Evolutionary conservation across 2,113 vertebrate species (phyloP), one percentile per base, ranked within the genome.

Genomic region (Brachyistius frenatus): DNA sequence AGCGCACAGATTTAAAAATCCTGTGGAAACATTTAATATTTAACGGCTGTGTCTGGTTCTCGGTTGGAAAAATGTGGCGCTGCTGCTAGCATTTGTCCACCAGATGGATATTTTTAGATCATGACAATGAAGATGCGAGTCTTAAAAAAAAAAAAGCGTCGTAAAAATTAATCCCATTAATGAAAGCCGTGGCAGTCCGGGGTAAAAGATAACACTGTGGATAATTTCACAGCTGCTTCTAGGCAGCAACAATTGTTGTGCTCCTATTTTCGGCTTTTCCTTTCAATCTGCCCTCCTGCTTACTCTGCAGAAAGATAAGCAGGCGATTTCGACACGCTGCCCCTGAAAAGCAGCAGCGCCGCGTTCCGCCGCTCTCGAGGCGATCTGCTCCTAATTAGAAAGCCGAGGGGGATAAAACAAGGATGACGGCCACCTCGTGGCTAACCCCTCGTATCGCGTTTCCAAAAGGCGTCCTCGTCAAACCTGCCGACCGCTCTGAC

Each of bases 351-450:
- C 23, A 23, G 23, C 23, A 23, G 23, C 23, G 23, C 23, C 23
- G 23, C 23, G 23, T 23, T 1, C 23, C 23, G 23, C 23, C 44
- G 57, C 55, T 77, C 60, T 58, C 58, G 50, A 32, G 30, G 49
- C 66, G 58, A 74, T 86, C 81, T 90, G 88, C 15, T 89, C 53
- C 76, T 75, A 66, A 88, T 89, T 88, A 88, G 33, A 61, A 23
- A 39, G 61, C 69, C 14, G 30, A 55, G 54, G 44, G 44, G 39
- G 56, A 37, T 7, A 16, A 58, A 61, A 70, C 52, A 31, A 72
- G 62, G 61, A 57, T 52, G 73, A 52, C 10, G 2, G 41, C 13
- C 41, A 81, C 62, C 72, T 79, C 2, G 9, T 69, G 32, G 55
- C 44, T 39, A 55, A 66, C 54, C 13, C 35, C 2, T 31, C 23